Conservation (phyloP, 2,797 vertebrate species). For the Balearica regulorum region DNA sequence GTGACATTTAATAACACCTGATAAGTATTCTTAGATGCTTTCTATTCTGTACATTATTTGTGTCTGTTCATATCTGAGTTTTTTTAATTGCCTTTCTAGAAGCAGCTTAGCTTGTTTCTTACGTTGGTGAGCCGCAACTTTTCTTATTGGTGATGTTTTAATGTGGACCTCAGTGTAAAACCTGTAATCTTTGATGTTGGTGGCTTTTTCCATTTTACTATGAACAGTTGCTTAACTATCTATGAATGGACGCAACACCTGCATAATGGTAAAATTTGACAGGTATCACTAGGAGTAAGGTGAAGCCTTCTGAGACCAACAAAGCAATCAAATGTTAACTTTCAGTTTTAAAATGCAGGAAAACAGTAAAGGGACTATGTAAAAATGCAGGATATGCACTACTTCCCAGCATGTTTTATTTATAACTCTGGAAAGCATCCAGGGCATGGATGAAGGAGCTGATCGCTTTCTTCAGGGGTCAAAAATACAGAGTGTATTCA, state of each 20-base stretch:
- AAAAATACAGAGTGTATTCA: neutral
- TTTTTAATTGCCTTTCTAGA: neutral
- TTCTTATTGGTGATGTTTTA: neutral
- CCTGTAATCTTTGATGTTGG: neutral
- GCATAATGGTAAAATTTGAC: neutral
- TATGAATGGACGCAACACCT: neutral
- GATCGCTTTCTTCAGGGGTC: neutral
- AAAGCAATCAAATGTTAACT: neutral
- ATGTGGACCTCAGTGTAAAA: neutral
- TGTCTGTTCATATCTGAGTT: neutral
- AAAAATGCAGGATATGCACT: neutral
- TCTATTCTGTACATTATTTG: neutral
- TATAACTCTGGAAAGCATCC: slow-evolving; percentile 3
- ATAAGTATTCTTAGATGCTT: neutral
- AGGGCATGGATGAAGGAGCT: neutral
- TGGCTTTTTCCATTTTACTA: neutral
- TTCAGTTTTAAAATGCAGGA: neutral
- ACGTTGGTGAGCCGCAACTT: neutral
- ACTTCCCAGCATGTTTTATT: neutral
- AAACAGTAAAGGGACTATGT: neutral
- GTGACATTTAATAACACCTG: neutral
- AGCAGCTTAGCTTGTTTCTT: neutral
- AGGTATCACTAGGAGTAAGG: neutral
- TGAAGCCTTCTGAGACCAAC: neutral
- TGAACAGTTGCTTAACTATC: neutral